These are phyloP conservation scores for Uria aalge DNA, from an alignment of 2,113 vertebrate genomes.

Conservation along the genomic window DNA sequence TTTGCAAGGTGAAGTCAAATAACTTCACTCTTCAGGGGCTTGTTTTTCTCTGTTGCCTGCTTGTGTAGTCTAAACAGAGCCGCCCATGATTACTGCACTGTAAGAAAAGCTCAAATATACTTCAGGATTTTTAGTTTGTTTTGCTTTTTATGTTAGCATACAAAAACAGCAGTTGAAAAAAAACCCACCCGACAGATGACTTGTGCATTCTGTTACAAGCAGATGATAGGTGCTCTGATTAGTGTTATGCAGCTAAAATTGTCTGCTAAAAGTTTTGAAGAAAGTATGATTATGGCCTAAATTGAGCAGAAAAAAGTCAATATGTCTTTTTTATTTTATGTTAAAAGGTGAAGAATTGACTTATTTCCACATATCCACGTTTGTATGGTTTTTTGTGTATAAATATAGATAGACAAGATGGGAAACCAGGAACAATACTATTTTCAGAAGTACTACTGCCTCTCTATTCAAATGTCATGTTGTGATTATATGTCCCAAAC, in stretches of 20 bases:
- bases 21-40: background rate
- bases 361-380: background rate
- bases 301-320: background rate
- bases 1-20: conserved; percentile 19
- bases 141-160: background rate
- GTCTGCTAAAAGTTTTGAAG: background rate
- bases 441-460: background rate
- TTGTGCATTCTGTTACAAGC: conserved; percentile 16
- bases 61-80: background rate
- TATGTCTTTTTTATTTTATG: background rate
- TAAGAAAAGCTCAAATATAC: background rate
- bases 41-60: background rate
- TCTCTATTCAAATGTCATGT: background rate
- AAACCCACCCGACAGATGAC: background rate
- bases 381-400: background rate
- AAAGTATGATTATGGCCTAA: background rate
- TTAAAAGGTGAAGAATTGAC: background rate
- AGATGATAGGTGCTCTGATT: background rate
- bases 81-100: background rate
- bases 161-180: background rate
- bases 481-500: background rate
- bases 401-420: background rate
- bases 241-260: background rate
- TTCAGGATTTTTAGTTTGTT: background rate
- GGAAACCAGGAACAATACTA: background rate